Percentiles rank a stretch among this genome's conserved stretches.
phyloP scores from a whole-genome alignment of 2,888 invertebrate species.

The Platycheirus albimanus region DNA sequence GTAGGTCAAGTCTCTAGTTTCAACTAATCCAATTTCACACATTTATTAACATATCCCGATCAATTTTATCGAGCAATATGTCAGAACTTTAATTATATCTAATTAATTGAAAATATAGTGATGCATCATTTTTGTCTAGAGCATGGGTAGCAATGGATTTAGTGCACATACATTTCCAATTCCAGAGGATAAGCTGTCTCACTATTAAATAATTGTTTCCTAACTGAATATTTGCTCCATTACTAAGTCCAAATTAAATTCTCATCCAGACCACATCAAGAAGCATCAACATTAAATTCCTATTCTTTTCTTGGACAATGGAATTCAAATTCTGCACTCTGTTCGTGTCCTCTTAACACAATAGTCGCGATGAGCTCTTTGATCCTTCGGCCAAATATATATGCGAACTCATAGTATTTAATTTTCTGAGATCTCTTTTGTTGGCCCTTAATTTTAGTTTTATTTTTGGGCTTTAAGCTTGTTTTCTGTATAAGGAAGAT shows the following conservation, averaged over 20 bases:
- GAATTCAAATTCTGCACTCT: constrained; percentile 43
- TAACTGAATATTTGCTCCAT: constrained; percentile 16
- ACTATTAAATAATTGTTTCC: background rate
- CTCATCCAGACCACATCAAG: constrained; percentile 11
- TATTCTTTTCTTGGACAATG: constrained; percentile 55
- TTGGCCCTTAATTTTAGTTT: constrained; percentile 63
- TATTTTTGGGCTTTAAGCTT: constrained; percentile 57
- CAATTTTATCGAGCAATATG: no score
- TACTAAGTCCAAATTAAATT: constrained; percentile 56
- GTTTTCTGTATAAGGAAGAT: constrained; percentile 16
- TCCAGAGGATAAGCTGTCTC: constrained; percentile 37
- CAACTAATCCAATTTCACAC: no score
- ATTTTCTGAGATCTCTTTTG: constrained; percentile 46
- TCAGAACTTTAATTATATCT: no score
- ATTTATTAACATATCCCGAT: no score
- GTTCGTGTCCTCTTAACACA: background rate
- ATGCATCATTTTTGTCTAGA: no score
- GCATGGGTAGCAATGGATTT: no score
- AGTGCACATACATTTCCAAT: background rate
- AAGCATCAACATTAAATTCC: constrained; percentile 42
- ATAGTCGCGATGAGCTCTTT: constrained; percentile 5
- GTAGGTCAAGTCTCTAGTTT: no score
- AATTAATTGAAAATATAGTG: no score
- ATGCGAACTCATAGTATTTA: constrained; percentile 61
- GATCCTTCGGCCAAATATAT: constrained; percentile 38